These are phyloP conservation scores for Protaetia brevitarsis DNA, from an alignment of 1,140 invertebrate genomes.

Conservation along the genomic window DNA sequence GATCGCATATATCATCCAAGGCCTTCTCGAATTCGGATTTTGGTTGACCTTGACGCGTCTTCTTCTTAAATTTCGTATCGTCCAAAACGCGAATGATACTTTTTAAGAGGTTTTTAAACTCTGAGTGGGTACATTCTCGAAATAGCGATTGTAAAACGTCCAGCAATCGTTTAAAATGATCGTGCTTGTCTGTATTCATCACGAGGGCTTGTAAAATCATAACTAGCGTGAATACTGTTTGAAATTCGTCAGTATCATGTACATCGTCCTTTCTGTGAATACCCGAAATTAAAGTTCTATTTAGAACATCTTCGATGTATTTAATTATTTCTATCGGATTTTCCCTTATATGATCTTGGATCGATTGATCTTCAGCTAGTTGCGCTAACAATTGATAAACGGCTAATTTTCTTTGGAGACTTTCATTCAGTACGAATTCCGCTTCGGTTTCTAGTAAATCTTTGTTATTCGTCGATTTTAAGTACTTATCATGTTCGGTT, in stretches of 20 bases:
- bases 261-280: slow-evolving; percentile 38
- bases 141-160: slow-evolving; percentile 32
- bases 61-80: slow-evolving; percentile 22
- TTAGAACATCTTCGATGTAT: slow-evolving; percentile 39
- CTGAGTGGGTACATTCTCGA: slow-evolving; percentile 33
- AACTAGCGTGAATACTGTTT: slow-evolving; percentile 50
- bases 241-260: slow-evolving; percentile 36
- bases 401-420: slow-evolving; percentile 34
- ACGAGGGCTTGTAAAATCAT: slow-evolving; percentile 53
- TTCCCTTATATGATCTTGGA: slow-evolving; percentile 45
- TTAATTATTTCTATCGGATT: slow-evolving; percentile 42
- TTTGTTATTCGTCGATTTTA: slow-evolving; percentile 26
- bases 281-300: slow-evolving; percentile 35
- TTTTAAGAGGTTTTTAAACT: slow-evolving; percentile 35
- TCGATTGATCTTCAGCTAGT: slow-evolving; percentile 46
- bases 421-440: slow-evolving; percentile 30
- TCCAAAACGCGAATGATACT: slow-evolving; percentile 34
- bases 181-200: slow-evolving; percentile 31
- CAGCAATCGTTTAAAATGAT: slow-evolving; percentile 34
- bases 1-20: slow-evolving; percentile 66
- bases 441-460: slow-evolving; percentile 32
- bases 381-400: slow-evolving; percentile 40
- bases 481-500: slow-evolving; percentile 31
- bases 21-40: slow-evolving; percentile 60
- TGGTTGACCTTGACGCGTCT: slow-evolving; percentile 42